Evolutionary conservation across 1,140 invertebrate genomes (phyloP), one percentile per base, ranked within the genome.

Genomic region (Drosophila nigrodunni): DNA sequence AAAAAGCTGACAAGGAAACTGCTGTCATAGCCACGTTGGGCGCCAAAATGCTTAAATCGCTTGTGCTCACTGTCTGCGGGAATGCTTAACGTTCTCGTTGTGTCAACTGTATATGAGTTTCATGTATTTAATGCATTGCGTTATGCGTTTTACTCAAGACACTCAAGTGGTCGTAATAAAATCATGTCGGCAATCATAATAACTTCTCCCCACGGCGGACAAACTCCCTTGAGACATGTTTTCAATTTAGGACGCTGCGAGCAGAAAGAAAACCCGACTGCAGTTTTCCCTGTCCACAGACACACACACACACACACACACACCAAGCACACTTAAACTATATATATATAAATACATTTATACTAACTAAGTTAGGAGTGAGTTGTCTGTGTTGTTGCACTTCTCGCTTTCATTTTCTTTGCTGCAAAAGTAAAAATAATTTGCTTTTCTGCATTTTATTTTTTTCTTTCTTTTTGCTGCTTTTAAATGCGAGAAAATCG

Each of bases 351-450:
- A 35, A 30, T 52, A 52, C 13, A 52, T n/a, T 13, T 25, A 6
- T 43, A 49, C 46, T 54, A 64, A 71, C 41, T 64, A 52, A 54
- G 59, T 71, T 71, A 49, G 68, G 59, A 71, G 69, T 72, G 44
- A 65, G 55, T 68, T 21, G 57, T 59, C 57, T 59, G 43, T 74
- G 75, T 73, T 77, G 78, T 88, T 89, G 82, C 80, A 78, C 86
- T 85, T 89, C 88, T 89, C 85, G 85, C 85, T 89, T 89, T 89
- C 85, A 89, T 89, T 89, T 89, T 89, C 85, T 83, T 85, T 78
- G 64, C 77, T 49, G 77, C 64, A 77, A 66, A 77, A 78, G 81
- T 80, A 80, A 70, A 78, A 78, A 78, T 78, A 78, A 78, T 78
- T 76, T 76, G 67, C 67, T 69, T 43, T 10, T 43, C 41, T 30